phyloP scores from a whole-genome alignment of 2,888 invertebrate species.

The Melanostoma mellinum region DNA sequence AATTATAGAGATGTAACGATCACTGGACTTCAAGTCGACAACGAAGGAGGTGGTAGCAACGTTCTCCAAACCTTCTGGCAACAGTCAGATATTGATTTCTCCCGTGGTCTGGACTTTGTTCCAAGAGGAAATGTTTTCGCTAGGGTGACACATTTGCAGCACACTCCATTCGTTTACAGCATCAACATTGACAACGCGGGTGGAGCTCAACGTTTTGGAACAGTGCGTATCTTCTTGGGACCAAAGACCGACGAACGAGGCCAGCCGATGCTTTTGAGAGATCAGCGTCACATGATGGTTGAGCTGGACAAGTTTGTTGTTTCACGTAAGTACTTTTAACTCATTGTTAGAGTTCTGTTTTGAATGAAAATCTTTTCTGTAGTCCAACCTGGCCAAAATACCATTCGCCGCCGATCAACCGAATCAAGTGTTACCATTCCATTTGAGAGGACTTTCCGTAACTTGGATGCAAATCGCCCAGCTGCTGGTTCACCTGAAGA shows the following conservation, averaged over 20 bases:
- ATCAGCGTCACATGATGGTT: conserved; percentile 85
- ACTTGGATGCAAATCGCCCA: conserved; percentile 84
- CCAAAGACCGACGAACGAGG: conserved; percentile 86
- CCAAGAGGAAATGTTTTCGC: conserved; percentile 88
- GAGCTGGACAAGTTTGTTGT: conserved; percentile 87
- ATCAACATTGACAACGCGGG: conserved; percentile 85
- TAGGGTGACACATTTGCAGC: conserved; percentile 90
- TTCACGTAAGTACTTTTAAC: conserved; percentile 82
- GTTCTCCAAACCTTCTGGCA: conserved; percentile 87
- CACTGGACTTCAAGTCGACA: background rate
- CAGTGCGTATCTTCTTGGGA: conserved; percentile 87
- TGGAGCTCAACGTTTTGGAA: conserved; percentile 83
- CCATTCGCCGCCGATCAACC: conserved; percentile 85
- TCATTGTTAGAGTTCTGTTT: background rate
- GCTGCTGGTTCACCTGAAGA: conserved; percentile 78
- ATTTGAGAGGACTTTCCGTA: conserved; percentile 90
- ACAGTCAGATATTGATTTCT: conserved; percentile 89
- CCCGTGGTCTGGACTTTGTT: conserved; percentile 88
- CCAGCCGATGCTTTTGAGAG: conserved; percentile 84
- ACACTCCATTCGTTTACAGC: conserved; percentile 87
- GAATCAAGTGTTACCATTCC: conserved; percentile 92
- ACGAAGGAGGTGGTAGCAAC: conserved; percentile 15
- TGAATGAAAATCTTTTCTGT: conserved; percentile 46
- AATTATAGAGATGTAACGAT: background rate
- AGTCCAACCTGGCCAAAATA: conserved; percentile 88